Evolutionary conservation across 1,140 invertebrate genomes (phyloP), one percentile per base, ranked within the genome.

Genomic region (Drosophila jambulina): DNA sequence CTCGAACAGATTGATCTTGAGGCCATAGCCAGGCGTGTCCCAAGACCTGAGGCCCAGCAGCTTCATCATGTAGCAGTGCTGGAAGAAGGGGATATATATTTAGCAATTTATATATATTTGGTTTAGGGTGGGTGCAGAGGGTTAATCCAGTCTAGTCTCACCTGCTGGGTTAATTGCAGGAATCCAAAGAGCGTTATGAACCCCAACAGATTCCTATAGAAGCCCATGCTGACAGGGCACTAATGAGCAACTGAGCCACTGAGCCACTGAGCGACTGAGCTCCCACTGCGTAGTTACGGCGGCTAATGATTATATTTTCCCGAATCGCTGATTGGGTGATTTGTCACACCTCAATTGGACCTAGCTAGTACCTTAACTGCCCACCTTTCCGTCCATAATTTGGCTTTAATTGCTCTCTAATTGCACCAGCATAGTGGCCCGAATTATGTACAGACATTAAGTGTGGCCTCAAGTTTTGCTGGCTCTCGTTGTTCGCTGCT

Each of bases 11-110:
- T 60, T 72, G 34, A 91, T 74, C 2, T 54, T 29, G 3, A 91
- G 56, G 3, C 74, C 70, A 56, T 92, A 92, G 19, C 58, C 68
- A 6, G 83, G 78, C 0, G 91, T 85, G 36, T 91, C 91, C 67
- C 71, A 82, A 0, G 57, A 25, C 2, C 45, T 48, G 5, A 70
- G 40, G 17, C 71, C 77, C 4, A 91, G 38, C 4, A 83, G 57
- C 17, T 91, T 85, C 83, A 92, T 75, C 12, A 60, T 27, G 19
- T 91, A 91, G 38, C 91, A 92, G 34, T 87, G 38, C 88, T 86
- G 19, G 0, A 8, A 7, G 10, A 13, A 34, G 9, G 0, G 3
- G 25, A 2, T 13, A 19, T 6, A 23, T 15, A 45, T n/a, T n/a
- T n/a, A n/a, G n/a, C n/a, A n/a, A n/a, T n/a, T n/a, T n/a, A n/a